phyloP scores from a whole-genome alignment of 2,888 invertebrate species.

The Mechanitis messenoides region DNA sequence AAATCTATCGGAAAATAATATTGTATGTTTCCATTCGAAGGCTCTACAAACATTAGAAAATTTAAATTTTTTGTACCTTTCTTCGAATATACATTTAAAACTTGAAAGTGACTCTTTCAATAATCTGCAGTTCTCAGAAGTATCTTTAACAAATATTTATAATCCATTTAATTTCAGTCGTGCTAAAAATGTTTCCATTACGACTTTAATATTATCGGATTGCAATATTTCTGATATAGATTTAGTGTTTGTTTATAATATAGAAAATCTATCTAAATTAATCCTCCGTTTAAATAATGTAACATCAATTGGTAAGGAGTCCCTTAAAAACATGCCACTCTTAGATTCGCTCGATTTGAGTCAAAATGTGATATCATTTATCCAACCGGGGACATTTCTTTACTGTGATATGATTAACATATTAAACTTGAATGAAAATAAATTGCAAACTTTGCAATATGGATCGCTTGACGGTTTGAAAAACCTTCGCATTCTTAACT shows the following conservation, averaged over 20 bases:
- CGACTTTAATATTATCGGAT: conserved; percentile 14
- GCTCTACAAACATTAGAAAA: conserved; percentile 12
- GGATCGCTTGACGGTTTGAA: conserved; percentile 20
- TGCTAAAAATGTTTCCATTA: conserved; percentile 17
- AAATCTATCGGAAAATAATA: conserved; percentile 18
- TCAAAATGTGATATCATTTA: conserved; percentile 22
- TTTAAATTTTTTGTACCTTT: conserved; percentile 13
- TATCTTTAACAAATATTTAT: conserved; percentile 11
- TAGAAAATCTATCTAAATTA: conserved; percentile 14
- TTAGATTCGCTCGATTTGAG: conserved; percentile 24
- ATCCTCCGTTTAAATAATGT: conserved; percentile 20
- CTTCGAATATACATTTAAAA: conserved; percentile 15
- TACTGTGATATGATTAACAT: conserved; percentile 17
- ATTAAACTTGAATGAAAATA: conserved; percentile 20
- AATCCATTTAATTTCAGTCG: conserved; percentile 12
- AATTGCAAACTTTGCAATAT: conserved; percentile 18
- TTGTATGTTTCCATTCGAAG: conserved; percentile 14
- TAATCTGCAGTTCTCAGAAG: conserved; percentile 18
- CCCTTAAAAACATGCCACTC: conserved; percentile 19
- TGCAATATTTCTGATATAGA: conserved; percentile 21
- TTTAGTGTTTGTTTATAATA: conserved; percentile 14
- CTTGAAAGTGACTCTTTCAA: conserved; percentile 15
- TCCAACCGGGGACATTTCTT: conserved; percentile 28
- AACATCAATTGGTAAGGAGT: conserved; percentile 13
- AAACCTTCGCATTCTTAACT: conserved; percentile 23